Conservation (phyloP, 2,797 vertebrate species). For the Lutjanus campechanus region DNA sequence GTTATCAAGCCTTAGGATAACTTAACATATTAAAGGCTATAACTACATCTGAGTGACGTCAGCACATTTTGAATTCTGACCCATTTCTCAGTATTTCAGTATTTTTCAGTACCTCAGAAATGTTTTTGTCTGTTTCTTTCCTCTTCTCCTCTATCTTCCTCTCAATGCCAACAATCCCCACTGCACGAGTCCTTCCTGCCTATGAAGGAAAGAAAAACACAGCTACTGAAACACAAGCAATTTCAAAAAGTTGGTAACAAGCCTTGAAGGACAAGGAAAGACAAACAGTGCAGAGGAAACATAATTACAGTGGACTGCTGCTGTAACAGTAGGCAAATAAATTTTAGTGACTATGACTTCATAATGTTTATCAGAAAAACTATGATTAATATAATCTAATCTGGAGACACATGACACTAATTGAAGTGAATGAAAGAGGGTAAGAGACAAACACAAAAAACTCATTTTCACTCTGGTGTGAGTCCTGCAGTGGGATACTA, state of each 20-base stretch:
- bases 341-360: constrained; percentile 10
- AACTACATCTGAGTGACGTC: too few species aligned
- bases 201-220: constrained; percentile 73
- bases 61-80: not conserved
- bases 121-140: constrained; percentile 99
- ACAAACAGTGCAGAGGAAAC: constrained; percentile 19
- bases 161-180: constrained; percentile 98
- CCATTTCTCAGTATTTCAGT: not conserved
- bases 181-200: constrained; percentile 96
- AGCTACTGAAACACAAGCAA: constrained; percentile 33
- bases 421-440: not conserved
- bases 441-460: not conserved
- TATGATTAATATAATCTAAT: not conserved
- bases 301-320: not conserved
- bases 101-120: constrained; percentile 92
- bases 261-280: constrained; percentile 17
- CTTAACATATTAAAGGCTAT: too few species aligned
- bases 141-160: constrained; percentile 98
- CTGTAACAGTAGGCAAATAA: not conserved
- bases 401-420: constrained; percentile 12
- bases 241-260: constrained; percentile 4
- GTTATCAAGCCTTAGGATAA: too few species aligned
- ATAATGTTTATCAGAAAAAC: not conserved
- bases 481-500: not conserved
- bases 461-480: not conserved